These are phyloP conservation scores for Phalacrocorax carbo DNA, from an alignment of 2,113 vertebrate genomes.

Conservation along the genomic window DNA sequence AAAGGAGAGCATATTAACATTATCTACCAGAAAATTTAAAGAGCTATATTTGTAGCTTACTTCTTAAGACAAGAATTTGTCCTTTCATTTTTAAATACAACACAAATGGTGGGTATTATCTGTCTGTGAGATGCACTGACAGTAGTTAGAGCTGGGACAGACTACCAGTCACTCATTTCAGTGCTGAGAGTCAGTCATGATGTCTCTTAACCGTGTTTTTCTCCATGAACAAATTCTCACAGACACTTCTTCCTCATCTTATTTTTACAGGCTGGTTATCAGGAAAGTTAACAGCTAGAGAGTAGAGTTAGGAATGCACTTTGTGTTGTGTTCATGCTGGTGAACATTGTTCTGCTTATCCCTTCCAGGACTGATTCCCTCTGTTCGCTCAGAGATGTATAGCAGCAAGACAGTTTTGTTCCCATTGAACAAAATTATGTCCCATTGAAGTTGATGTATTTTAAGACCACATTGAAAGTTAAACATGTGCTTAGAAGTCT, in stretches of 20 bases:
- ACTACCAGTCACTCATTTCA: not conserved
- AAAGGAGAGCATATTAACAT: not conserved
- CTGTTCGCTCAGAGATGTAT: not conserved
- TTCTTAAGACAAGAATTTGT: not conserved
- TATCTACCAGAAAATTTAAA: fast-evolving
- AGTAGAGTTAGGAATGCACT: not conserved
- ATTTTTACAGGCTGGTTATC: not conserved
- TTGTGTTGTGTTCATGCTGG: not conserved
- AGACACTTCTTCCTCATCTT: not conserved
- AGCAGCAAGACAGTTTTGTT: not conserved
- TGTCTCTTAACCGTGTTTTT: not conserved
- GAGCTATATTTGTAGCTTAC: not conserved
- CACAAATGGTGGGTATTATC: fast-evolving
- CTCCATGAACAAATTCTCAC: not conserved
- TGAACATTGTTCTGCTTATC: fast-evolving
- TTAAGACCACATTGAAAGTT: not conserved
- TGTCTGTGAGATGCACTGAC: not conserved
- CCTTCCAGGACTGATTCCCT: not conserved
- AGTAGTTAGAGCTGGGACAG: not conserved
- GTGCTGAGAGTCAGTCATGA: not conserved
- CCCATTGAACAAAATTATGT: not conserved
- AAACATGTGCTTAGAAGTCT: not conserved
- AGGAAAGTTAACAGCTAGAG: not conserved
- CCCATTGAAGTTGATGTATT: not conserved
- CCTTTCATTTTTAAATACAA: not conserved